Percentiles rank a stretch among this genome's conserved stretches.
Conservation (phyloP, 2,113 vertebrate genomes). For the Trichechus manatus region DNA sequence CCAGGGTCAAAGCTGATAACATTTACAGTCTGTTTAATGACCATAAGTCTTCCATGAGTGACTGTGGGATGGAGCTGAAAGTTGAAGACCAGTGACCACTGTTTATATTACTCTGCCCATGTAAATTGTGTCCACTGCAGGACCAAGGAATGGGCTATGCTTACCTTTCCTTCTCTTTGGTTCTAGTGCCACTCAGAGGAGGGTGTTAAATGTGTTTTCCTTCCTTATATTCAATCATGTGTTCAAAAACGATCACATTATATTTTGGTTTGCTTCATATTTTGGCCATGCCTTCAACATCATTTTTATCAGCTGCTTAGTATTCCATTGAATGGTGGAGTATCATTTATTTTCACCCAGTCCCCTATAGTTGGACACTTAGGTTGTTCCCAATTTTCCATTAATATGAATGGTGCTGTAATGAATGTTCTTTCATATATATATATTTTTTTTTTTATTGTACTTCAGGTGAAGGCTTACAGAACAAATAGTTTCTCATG, state of each 20-base stretch:
- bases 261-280: background rate
- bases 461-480: too few species aligned
- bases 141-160: background rate
- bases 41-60: background rate
- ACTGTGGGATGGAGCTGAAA: background rate
- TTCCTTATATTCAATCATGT: background rate
- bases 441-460: too few species aligned
- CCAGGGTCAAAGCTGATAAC: background rate
- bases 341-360: background rate
- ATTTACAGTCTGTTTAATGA: background rate
- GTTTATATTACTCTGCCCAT: fast-evolving
- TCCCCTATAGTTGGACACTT: background rate
- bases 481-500: too few species aligned
- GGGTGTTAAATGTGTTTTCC: background rate
- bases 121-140: fast-evolving
- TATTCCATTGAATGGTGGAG: background rate
- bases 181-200: background rate
- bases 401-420: background rate
- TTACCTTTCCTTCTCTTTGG: background rate
- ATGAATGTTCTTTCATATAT: background rate
- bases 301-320: background rate
- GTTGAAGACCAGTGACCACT: background rate
- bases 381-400: background rate
- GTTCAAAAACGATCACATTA: background rate
- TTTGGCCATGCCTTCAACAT: background rate